A percentile compares a stretch with the other conserved stretches of the same genome.
These are phyloP conservation scores for Oncopeltus fasciatus DNA, from an alignment of 1,140 invertebrate species.

Conservation along the genomic window DNA sequence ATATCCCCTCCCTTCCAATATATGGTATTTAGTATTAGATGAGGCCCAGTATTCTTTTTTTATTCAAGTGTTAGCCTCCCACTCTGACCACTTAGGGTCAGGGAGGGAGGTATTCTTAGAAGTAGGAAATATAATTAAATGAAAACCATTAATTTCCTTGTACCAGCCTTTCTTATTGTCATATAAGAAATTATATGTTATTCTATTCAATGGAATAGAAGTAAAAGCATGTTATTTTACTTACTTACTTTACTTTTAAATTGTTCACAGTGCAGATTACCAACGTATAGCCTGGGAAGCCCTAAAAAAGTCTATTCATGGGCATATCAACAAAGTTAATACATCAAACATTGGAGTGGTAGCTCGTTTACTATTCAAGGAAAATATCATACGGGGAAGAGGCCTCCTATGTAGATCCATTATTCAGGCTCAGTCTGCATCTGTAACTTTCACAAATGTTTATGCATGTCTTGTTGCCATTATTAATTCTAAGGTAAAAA, in stretches of 20 bases:
- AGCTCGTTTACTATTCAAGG: constrained; percentile 77
- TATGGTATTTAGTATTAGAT: no score
- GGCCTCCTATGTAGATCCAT: constrained; percentile 82
- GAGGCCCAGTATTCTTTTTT: no score
- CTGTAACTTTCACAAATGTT: constrained; percentile 93
- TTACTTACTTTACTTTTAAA: neutral
- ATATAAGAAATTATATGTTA: neutral
- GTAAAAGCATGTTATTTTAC: neutral
- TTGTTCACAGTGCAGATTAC: constrained; percentile 66
- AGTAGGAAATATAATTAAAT: neutral
- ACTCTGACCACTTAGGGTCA: neutral
- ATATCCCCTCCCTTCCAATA: no score
- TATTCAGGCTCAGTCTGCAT: constrained; percentile 92
- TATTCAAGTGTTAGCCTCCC: neutral
- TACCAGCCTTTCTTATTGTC: neutral
- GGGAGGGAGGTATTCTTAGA: neutral
- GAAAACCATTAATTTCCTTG: neutral
- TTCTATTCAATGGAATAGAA: neutral
- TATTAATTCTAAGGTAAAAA: constrained; percentile 75
- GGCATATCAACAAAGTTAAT: constrained; percentile 96
- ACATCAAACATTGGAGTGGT: constrained; percentile 88
- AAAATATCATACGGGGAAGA: constrained; percentile 90
- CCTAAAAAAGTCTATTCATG: constrained; percentile 97
- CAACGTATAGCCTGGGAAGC: constrained; percentile 97
- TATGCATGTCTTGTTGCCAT: constrained; percentile 88